A percentile compares a stretch with the other conserved stretches of the same genome.
phyloP scores from a whole-genome alignment of 2,797 vertebrate genomes.

The Urosaurus nigricauda region DNA sequence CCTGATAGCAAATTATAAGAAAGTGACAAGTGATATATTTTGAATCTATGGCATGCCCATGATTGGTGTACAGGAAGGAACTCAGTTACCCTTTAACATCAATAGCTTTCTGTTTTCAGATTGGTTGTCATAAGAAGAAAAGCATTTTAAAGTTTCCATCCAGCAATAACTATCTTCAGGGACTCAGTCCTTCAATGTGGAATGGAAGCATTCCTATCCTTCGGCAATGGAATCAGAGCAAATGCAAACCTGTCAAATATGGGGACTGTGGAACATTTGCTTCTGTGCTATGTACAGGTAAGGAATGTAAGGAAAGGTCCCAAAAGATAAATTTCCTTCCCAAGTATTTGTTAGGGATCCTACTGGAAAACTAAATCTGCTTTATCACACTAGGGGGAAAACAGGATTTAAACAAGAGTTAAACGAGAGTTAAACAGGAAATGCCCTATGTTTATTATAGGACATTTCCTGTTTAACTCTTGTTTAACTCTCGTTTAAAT shows the following conservation, averaged over 20 bases:
- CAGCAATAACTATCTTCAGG: constrained; percentile 72
- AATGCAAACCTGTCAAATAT: constrained; percentile 84
- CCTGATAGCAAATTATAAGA: background rate
- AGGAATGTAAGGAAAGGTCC: background rate
- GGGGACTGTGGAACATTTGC: constrained; percentile 89
- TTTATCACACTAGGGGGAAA: too few relatives aligned
- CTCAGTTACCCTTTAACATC: fast-evolving
- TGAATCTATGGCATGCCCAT: background rate
- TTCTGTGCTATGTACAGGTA: constrained; percentile 86
- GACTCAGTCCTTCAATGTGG: constrained; percentile 85
- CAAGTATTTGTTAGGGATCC: background rate
- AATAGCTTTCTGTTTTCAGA: constrained; percentile 56
- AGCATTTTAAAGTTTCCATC: constrained; percentile 66
- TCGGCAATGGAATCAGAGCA: constrained; percentile 79
- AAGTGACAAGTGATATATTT: background rate
- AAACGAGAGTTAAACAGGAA: too few relatives aligned
- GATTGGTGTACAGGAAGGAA: background rate
- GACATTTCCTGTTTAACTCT: too few relatives aligned
- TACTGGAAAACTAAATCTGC: too few relatives aligned
- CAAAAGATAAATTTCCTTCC: background rate
- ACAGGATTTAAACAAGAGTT: too few relatives aligned
- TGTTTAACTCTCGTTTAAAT: too few relatives aligned
- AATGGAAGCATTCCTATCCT: constrained; percentile 86
- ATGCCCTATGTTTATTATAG: too few relatives aligned
- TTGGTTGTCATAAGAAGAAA: constrained; percentile 63